These are phyloP conservation scores for Xanthorhoe spadicearia DNA, from an alignment of 2,888 invertebrate species.

Conservation along the genomic window DNA sequence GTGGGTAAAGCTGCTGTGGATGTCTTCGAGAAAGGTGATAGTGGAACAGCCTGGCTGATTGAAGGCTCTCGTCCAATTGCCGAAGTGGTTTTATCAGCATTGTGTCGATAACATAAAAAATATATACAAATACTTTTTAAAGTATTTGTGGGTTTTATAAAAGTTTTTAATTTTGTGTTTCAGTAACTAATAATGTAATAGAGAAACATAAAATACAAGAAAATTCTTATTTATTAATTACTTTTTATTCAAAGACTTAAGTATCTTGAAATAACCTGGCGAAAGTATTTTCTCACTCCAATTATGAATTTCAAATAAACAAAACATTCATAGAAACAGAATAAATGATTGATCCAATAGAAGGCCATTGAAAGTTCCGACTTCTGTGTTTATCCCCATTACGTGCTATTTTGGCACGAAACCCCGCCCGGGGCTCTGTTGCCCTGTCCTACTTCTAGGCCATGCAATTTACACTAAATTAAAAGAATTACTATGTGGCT, in stretches of 20 bases:
- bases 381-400: constrained; percentile 3
- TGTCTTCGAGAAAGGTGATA: constrained; percentile 67
- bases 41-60: constrained; percentile 81
- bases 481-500: constrained; percentile 15
- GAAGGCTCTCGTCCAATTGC: constrained; percentile 71
- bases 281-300: too few relatives aligned
- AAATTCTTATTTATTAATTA: too few relatives aligned
- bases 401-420: constrained; percentile 12
- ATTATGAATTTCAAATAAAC: too few relatives aligned
- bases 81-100: constrained; percentile 37
- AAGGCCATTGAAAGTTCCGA: not conserved
- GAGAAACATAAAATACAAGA: too few relatives aligned
- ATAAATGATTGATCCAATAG: not conserved
- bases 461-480: constrained; percentile 25
- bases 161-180: not conserved
- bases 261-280: too few relatives aligned
- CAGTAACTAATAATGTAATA: too few relatives aligned
- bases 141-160: not conserved
- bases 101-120: constrained; percentile 36
- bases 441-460: constrained; percentile 10
- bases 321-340: not conserved
- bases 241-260: too few relatives aligned
- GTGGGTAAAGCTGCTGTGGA: constrained; percentile 62
- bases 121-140: too few relatives aligned
- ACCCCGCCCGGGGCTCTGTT: constrained; percentile 4